These are phyloP conservation scores for Bos indicus DNA, from an alignment of 2,113 vertebrate species.

Conservation along the genomic window DNA sequence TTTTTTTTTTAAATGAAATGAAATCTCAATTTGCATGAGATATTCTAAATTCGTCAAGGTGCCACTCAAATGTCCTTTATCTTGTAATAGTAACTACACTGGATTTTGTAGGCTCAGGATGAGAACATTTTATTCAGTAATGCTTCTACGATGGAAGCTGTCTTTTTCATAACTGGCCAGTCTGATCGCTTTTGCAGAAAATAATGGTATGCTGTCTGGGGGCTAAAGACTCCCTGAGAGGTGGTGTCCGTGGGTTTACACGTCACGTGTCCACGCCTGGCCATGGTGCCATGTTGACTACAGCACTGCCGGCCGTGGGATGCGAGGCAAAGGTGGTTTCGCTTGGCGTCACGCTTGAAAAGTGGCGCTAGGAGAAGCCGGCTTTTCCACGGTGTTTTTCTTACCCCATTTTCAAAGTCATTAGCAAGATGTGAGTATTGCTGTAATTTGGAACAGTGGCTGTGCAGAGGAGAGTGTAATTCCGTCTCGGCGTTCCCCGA, in stretches of 20 bases:
- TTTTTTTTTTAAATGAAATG: background rate
- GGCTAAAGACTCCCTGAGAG: background rate
- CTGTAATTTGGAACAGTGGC: background rate
- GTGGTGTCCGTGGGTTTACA: fast-evolving
- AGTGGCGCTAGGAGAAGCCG: fast-evolving
- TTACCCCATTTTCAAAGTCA: background rate
- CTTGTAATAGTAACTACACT: background rate
- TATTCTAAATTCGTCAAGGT: background rate
- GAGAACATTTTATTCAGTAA: too few relatives aligned
- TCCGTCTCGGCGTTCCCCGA: background rate
- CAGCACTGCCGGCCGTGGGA: fast-evolving
- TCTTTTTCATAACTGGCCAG: background rate
- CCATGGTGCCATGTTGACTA: fast-evolving
- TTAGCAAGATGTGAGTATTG: background rate
- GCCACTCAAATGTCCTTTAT: background rate
- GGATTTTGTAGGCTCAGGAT: background rate
- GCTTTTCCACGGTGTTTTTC: background rate
- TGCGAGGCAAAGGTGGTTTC: fast-evolving
- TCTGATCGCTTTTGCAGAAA: background rate
- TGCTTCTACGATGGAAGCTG: fast-evolving
- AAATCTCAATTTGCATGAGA: background rate
- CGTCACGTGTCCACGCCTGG: background rate
- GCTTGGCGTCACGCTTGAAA: background rate
- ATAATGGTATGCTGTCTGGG: too few relatives aligned
- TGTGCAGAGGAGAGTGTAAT: background rate